phyloP scores from a whole-genome alignment of 2,113 vertebrate species.

The Australoheros scitulus region DNA sequence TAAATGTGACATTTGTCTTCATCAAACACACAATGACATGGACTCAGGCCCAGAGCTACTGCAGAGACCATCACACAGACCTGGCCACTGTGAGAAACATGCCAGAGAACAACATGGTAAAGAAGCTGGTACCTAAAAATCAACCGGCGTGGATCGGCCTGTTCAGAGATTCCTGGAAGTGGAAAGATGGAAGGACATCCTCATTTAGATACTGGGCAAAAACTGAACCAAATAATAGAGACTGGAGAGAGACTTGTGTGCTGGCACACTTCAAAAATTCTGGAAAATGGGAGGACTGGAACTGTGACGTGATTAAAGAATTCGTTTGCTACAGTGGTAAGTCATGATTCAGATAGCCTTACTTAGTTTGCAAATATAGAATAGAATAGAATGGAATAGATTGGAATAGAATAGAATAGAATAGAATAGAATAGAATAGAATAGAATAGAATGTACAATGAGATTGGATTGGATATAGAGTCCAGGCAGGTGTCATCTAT shows the following conservation, averaged over 20 bases:
- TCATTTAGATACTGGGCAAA: neutral
- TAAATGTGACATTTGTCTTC: neutral
- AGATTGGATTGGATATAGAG: no score
- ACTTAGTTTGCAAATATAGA: no score
- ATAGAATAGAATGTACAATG: no score
- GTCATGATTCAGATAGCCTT: neutral
- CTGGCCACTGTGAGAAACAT: slow-evolving; percentile 20
- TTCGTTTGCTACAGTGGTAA: neutral
- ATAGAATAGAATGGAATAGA: no score
- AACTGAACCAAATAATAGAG: neutral
- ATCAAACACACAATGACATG: neutral
- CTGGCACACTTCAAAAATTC: rapidly evolving
- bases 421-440: no score
- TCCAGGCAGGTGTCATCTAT: no score
- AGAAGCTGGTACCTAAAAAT: rapidly evolving
- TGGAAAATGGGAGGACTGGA: slow-evolving; percentile 1
- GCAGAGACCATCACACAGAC: neutral
- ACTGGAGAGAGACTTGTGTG: neutral
- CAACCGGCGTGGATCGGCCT: neutral
- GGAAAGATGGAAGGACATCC: slow-evolving; percentile 7
- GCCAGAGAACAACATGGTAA: neutral
- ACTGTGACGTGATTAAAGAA: neutral
- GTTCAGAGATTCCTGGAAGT: slow-evolving; percentile 9
- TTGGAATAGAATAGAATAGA: no score
- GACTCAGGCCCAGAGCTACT: slow-evolving; percentile 1